A percentile compares a stretch with the other conserved stretches of the same genome.
Evolutionary conservation across 2,888 invertebrate species (phyloP).

Genomic region (Pheosia gnoma): DNA sequence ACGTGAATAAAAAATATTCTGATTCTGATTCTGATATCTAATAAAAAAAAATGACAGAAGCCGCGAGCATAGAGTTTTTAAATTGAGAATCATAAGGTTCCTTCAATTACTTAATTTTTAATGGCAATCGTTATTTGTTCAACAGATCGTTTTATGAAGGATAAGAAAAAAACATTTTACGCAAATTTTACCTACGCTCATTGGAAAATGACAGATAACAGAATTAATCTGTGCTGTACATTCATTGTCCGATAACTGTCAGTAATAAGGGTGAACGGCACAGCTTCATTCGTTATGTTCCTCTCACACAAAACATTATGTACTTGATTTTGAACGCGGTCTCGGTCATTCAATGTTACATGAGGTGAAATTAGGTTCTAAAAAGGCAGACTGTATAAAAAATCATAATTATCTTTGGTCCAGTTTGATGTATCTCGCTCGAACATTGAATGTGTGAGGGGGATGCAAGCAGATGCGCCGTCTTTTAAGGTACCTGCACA

Average conservation of each 20-base stretch:
- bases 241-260: conserved; percentile 35
- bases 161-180: not conserved
- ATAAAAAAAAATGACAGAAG: too few species aligned
- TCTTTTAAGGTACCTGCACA: not conserved
- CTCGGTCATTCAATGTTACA: conserved; percentile 1
- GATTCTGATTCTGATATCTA: too few species aligned
- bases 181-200: not conserved
- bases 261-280: conserved; percentile 29
- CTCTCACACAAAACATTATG: conserved; percentile 35
- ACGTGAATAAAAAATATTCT: too few species aligned
- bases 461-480: not conserved
- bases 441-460: not conserved
- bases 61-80: too few species aligned
- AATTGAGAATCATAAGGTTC: too few species aligned
- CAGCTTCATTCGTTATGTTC: conserved; percentile 39
- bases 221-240: conserved; percentile 8
- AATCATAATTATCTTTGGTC: not conserved
- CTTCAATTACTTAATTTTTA: too few species aligned
- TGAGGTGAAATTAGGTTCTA: not conserved
- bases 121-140: too few species aligned
- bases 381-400: not conserved
- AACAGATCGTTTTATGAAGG: too few species aligned
- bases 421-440: not conserved
- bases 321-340: conserved; percentile 32
- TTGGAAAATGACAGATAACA: not conserved